Conservation (phyloP, 2,797 vertebrate species). For the Eulemur mongoz region DNA sequence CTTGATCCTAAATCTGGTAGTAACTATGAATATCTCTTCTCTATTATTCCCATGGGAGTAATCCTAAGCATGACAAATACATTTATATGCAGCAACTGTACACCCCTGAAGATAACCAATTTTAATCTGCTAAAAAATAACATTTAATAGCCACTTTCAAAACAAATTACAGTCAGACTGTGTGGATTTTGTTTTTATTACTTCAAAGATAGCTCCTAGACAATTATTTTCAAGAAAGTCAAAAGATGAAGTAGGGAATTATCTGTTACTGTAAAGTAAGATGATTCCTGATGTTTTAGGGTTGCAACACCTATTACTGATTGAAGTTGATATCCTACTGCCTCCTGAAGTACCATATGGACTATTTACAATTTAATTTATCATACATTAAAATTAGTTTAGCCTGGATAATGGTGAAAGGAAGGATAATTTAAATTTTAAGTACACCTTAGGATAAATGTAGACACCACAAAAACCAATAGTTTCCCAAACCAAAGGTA, state of each 20-base stretch:
- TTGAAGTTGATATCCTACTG: not conserved
- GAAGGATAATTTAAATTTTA: not conserved
- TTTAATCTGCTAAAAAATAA: slow-evolving; percentile 24
- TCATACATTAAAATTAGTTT: not conserved
- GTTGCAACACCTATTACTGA: not conserved
- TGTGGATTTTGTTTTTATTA: not conserved
- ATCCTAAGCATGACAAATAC: not conserved
- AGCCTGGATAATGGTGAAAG: slow-evolving; percentile 23
- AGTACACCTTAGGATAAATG: slow-evolving; percentile 15
- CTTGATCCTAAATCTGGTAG: slow-evolving; percentile 19
- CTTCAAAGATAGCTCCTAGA: slow-evolving; percentile 32
- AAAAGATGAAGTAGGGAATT: not conserved
- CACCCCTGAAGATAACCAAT: not conserved
- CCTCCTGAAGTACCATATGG: not conserved
- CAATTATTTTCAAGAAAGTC: slow-evolving; percentile 31
- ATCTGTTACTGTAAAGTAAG: not conserved
- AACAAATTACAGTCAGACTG: not conserved
- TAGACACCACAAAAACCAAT: not conserved
- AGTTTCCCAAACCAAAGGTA: slow-evolving; percentile 34
- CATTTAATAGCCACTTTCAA: slow-evolving; percentile 39
- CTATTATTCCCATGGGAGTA: not conserved
- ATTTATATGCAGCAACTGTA: not conserved
- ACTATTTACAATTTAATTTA: slow-evolving; percentile 29
- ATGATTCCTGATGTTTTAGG: not conserved
- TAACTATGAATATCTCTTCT: not conserved